Evolutionary conservation across 2,113 vertebrate species (phyloP).

Genomic region (Lichenostomus cassidix): DNA sequence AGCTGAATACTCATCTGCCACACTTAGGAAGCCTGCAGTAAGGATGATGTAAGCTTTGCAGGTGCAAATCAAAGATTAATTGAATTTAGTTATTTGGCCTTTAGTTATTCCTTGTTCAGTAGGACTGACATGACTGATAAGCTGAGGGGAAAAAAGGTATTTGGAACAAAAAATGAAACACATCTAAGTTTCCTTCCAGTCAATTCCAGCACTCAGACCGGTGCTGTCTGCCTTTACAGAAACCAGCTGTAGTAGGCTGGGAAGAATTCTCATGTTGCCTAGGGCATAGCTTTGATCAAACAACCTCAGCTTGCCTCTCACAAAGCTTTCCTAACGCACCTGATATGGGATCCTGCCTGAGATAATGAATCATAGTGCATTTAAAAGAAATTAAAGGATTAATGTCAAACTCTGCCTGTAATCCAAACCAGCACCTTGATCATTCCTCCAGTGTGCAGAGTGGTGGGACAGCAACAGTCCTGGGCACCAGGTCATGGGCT

Average conservation of each 20-base stretch:
- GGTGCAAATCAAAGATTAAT: conserved; percentile 22
- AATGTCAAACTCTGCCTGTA: not conserved
- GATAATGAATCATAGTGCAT: conserved; percentile 52
- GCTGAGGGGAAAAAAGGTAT: not conserved
- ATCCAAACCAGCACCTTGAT: not conserved
- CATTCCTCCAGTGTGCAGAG: not conserved
- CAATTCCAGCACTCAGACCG: not conserved
- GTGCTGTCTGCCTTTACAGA: conserved; percentile 6
- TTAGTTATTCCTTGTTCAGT: not conserved
- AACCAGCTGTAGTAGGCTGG: conserved; percentile 32
- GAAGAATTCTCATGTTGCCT: conserved; percentile 17
- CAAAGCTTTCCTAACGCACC: conserved; percentile 39
- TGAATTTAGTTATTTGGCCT: not conserved
- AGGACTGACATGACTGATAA: conserved; percentile 11
- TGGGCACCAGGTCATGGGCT: not conserved
- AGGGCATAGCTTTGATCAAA: conserved; percentile 56
- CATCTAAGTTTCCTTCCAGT: not conserved
- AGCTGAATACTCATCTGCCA: not conserved
- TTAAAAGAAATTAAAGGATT: conserved; percentile 48
- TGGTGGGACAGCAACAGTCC: not conserved
- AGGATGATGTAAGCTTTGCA: conserved; percentile 20
- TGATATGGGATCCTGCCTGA: conserved; percentile 45
- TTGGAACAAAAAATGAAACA: not conserved
- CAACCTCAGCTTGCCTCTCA: conserved; percentile 17
- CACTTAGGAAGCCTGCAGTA: not conserved